A percentile compares a stretch with the other conserved stretches of the same genome.
Conservation (phyloP, 2,113 vertebrate genomes). For the Lanius ludovicianus region DNA sequence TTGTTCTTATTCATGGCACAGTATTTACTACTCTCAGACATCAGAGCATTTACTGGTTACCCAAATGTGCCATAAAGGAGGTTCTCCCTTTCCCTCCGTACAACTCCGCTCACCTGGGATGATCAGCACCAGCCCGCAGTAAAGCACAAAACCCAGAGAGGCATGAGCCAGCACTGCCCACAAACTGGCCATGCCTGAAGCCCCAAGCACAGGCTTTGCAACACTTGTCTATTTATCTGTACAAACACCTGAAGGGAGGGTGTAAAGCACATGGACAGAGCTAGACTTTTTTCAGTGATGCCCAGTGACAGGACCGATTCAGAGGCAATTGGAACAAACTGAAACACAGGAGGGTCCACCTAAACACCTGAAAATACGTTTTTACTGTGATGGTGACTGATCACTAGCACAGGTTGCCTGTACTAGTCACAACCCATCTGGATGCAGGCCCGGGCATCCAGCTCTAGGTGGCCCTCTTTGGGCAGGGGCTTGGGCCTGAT, state of each 20-base stretch:
- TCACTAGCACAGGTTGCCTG: neutral
- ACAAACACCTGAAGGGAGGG: neutral
- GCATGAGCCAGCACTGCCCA: neutral
- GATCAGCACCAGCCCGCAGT: neutral
- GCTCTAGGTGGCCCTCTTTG: neutral
- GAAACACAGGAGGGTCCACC: neutral
- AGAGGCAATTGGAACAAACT: neutral
- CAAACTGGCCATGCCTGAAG: neutral
- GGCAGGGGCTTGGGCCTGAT: neutral
- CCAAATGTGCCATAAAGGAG: neutral
- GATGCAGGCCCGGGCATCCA: neutral
- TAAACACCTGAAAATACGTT: neutral
- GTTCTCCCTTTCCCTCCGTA: neutral
- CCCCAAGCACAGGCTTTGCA: neutral
- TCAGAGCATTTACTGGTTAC: neutral
- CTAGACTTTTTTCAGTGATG: neutral
- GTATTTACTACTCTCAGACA: neutral
- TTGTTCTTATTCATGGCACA: neutral
- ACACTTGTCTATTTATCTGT: neutral
- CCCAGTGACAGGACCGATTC: neutral
- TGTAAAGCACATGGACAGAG: neutral
- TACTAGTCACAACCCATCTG: neutral
- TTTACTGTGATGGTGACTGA: neutral
- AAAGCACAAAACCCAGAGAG: neutral
- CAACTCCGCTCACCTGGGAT: fast-evolving